A percentile compares a stretch with the other conserved stretches of the same genome.
phyloP scores from a whole-genome alignment of 2,888 invertebrate genomes.

The Nomada ruficornis region DNA sequence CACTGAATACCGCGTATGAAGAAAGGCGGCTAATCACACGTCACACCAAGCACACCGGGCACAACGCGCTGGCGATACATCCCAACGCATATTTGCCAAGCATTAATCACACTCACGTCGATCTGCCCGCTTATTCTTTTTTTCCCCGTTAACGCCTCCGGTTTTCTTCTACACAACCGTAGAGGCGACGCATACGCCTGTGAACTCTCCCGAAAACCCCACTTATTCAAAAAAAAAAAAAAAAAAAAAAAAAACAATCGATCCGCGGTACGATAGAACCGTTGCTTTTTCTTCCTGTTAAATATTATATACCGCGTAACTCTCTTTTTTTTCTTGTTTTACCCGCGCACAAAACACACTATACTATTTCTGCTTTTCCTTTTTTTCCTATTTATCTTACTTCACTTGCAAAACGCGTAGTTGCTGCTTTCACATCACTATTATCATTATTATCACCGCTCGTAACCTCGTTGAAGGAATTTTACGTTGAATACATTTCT shows the following conservation, averaged over 20 bases:
- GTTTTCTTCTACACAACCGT: conserved; percentile 31
- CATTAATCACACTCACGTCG: conserved; percentile 59
- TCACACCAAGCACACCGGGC: conserved; percentile 76
- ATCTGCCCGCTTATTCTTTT: conserved; percentile 24
- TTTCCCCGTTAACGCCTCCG: conserved; percentile 2
- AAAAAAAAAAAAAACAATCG: conserved; percentile 50
- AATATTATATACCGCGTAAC: conserved; percentile 36
- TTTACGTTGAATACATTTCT: conserved; percentile 33
- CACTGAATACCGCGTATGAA: conserved; percentile 72
- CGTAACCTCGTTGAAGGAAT: conserved; percentile 34
- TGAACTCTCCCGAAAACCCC: conserved; percentile 51
- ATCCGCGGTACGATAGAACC: conserved; percentile 36
- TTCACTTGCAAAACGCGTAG: conserved; percentile 50
- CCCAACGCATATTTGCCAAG: conserved; percentile 62
- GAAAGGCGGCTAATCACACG: conserved; percentile 71
- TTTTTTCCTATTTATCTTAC: not conserved
- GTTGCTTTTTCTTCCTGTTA: conserved; percentile 53
- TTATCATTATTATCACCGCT: conserved; percentile 38
- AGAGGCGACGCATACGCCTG: conserved; percentile 24
- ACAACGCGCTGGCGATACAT: conserved; percentile 71
- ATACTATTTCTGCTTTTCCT: not conserved
- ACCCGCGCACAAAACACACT: conserved; percentile 52
- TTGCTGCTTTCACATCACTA: conserved; percentile 55
- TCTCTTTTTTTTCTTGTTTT: conserved; percentile 1
- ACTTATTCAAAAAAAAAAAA: conserved; percentile 28